These are phyloP conservation scores for Hypsopygia costalis DNA, from an alignment of 2,888 invertebrate species.

Conservation along the genomic window DNA sequence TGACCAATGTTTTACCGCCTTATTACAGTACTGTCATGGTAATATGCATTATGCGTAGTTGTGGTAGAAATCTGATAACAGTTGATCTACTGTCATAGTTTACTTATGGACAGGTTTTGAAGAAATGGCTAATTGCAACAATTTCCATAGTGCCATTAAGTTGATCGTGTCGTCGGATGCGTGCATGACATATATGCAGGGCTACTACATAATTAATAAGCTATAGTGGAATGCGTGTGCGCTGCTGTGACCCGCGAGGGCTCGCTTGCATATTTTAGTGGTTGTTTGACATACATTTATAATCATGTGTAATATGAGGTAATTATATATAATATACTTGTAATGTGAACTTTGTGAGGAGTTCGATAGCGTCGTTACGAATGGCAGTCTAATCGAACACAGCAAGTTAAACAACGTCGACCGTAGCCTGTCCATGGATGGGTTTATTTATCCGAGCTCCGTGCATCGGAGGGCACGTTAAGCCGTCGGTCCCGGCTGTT, in stretches of 20 bases:
- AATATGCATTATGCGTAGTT: too few relatives aligned
- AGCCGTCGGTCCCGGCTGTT: too few relatives aligned
- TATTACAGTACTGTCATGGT: too few relatives aligned
- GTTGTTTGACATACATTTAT: constrained; percentile 15
- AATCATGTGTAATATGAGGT: constrained; percentile 1
- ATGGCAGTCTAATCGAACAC: too few relatives aligned
- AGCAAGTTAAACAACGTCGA: too few relatives aligned
- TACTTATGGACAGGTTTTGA: constrained; percentile 5
- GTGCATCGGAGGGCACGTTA: too few relatives aligned
- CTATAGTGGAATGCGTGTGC: too few relatives aligned
- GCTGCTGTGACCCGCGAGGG: neutral
- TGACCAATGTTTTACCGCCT: too few relatives aligned
- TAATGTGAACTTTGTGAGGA: constrained; percentile 13
- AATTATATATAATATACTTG: constrained; percentile 5
- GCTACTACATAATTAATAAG: neutral
- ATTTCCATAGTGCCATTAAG: constrained; percentile 8
- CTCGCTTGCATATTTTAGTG: constrained; percentile 14
- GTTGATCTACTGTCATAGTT: neutral
- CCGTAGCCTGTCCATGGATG: too few relatives aligned
- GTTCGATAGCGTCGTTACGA: too few relatives aligned
- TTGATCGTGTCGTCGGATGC: neutral
- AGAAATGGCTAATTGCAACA: constrained; percentile 7
- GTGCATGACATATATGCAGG: neutral
- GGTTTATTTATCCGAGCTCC: too few relatives aligned
- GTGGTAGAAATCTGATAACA: neutral